Evolutionary conservation across 1,140 invertebrate genomes (phyloP).

Genomic region (Heliconius melpomene): DNA sequence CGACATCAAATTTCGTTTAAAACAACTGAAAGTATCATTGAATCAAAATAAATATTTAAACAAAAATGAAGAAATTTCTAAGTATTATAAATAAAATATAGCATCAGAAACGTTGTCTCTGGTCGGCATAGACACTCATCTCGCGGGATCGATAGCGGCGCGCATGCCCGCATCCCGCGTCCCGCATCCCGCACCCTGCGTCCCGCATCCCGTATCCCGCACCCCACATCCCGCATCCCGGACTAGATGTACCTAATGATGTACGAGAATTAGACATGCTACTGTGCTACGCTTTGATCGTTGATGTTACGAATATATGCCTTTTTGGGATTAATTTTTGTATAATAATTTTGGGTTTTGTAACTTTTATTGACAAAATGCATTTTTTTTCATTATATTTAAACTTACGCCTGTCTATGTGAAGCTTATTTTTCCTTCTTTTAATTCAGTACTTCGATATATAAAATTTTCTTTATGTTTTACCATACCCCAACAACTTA

Average conservation of each 20-base stretch:
- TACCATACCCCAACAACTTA: too few species aligned
- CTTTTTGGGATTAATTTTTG: not conserved
- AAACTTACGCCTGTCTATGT: too few species aligned
- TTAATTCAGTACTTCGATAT: too few species aligned
- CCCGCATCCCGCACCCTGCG: slow-evolving; percentile 23
- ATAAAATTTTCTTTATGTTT: too few species aligned
- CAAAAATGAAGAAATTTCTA: too few species aligned
- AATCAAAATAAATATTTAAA: too few species aligned
- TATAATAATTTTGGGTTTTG: too few species aligned
- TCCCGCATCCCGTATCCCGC: slow-evolving; percentile 28
- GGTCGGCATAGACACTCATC: slow-evolving; percentile 45
- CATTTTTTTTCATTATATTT: too few species aligned
- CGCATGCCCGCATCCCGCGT: slow-evolving; percentile 44
- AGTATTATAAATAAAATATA: slow-evolving; percentile 1
- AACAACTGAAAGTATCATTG: too few species aligned
- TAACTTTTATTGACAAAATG: too few species aligned
- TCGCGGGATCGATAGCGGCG: slow-evolving; percentile 52
- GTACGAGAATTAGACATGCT: slow-evolving; percentile 12
- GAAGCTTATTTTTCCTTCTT: too few species aligned
- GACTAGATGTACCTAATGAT: slow-evolving; percentile 42
- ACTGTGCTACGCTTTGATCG: not conserved
- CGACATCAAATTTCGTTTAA: too few species aligned
- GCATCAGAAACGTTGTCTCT: slow-evolving; percentile 18
- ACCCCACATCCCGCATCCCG: slow-evolving; percentile 31
- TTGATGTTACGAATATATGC: not conserved